Conservation (phyloP, 2,888 invertebrate species). For the Graphium colonna region DNA sequence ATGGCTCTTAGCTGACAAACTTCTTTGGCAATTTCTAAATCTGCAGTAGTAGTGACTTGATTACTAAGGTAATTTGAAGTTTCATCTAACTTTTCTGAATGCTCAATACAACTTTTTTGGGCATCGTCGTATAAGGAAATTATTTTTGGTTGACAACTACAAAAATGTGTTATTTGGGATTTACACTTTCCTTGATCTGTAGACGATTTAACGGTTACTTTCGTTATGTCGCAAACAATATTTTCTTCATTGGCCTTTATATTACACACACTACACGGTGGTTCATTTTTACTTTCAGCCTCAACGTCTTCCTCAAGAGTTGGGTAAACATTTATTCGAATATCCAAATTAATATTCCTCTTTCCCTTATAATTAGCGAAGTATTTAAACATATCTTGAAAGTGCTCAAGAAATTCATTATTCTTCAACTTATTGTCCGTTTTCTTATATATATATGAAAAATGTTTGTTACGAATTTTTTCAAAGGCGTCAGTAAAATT, state of each 20-base stretch:
- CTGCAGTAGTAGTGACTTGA: conserved; percentile 32
- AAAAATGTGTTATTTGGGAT: conserved; percentile 9
- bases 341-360: conserved; percentile 50
- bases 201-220: neutral
- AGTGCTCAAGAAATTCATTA: conserved; percentile 37
- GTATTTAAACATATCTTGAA: conserved; percentile 46
- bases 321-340: conserved; percentile 51
- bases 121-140: conserved; percentile 55
- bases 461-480: conserved; percentile 36
- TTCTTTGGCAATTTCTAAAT: conserved; percentile 46
- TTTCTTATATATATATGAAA: conserved; percentile 38
- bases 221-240: neutral
- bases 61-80: conserved; percentile 24
- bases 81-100: conserved; percentile 2
- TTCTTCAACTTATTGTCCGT: conserved; percentile 27
- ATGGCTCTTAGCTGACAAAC: conserved; percentile 50
- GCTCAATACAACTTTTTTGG: conserved; percentile 42
- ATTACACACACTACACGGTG: conserved; percentile 6
- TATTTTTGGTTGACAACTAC: conserved; percentile 35
- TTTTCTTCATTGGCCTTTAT: neutral
- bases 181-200: neutral
- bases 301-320: conserved; percentile 22
- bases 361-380: conserved; percentile 40
- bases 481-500: conserved; percentile 23
- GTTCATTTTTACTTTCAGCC: conserved; percentile 15